Evolutionary conservation across 1,140 invertebrate species (phyloP), one percentile per base, ranked within the genome.

Genomic region (Danaus plexippus): DNA sequence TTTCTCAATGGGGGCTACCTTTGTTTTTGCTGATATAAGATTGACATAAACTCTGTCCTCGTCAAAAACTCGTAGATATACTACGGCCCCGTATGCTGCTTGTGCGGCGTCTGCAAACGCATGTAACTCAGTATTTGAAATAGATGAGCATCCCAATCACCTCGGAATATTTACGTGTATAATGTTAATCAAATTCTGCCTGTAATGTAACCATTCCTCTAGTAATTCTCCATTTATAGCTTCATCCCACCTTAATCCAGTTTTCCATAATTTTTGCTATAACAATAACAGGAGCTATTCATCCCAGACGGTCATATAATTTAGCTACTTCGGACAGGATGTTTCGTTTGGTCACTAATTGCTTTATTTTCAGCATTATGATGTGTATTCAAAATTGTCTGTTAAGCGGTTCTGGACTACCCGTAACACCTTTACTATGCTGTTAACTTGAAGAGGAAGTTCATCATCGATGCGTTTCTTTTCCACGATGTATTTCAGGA

Each of bases 231-330:
- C 9, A 12, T 59, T 48, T 9, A 54, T 9, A 40, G 47, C 43
- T 42, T 59, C 62, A 47, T 67, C 62, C 62, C 57, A 67, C 2
- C 22, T 32, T 13, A 58, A 43, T 13, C 60, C 64, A 61, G 40
- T 11, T 49, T 50, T 54, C 63, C 52, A 63, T 18, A 22, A 55
- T 45, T 12, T 64, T 64, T 18, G 58, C 63, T 42, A 22, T 22
- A 11, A 60, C 55, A 11, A 64, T 48, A 9, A n/a, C n/a, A 13
- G 63, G 63, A 8, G 52, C 56, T 40, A 65, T 2, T 59, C 59
- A 65, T 2, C 59, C 63, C 9, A 65, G 18, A 72, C 80, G 79
- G 58, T 86, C 81, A 56, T 69, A 85, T 7, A 83, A 46, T 56
- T 60, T 63, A 8, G 74, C 64, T 9, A 81, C 55, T 10, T 80